Evolutionary conservation across 1,140 invertebrate species (phyloP), one percentile per base, ranked within the genome.

Genomic region (Macrostomum lignano): DNA sequence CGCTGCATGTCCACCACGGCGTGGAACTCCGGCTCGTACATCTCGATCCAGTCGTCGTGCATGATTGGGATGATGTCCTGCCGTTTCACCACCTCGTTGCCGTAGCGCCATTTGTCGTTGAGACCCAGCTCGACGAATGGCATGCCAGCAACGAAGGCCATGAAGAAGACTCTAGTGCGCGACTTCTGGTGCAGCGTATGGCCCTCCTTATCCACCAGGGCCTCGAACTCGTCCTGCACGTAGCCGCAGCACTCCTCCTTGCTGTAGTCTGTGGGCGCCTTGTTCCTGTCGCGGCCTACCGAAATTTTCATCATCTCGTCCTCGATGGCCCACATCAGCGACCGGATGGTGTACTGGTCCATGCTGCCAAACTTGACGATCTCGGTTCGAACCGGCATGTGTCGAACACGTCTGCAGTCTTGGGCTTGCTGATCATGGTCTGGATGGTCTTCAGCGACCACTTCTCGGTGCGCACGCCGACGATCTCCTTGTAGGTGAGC

Each of bases 51-150:
- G 59, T 96, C 81, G 58, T 98, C 91, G 0, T 91, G 96, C 35
- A 81, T 77, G 20, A 96, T 84, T 6, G 88, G 88, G 46, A 98
- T 86, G 47, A 98, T 98, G 56, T 98, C 91, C 54, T 94, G 81
- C 11, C 91, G 64, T 1, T 91, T 82, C 0, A 98, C 91, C 10
- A 98, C 81, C 65, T 98, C 91, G 10, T 20, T 33, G 6, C 32
- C 32, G 20, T 25, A 19, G 14, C 32, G 24, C 32, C 32, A 33
- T 21, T 33, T 33, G 17, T 33, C 32, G 19, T 33, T 33, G 14
- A 33, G 24, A 10, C 32, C 32, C 20, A 33, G 26, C 14, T 25
- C 32, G 26, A 33, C 26, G 20, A 25, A n/a, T 3, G 32, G 32
- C 14, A 14, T 20, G 6, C 32, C 32, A 11, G 14, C 26, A 30